Base-by-base conservation (phyloP, 2,797 vertebrate species). In the Phataginus tricuspis region DNA sequence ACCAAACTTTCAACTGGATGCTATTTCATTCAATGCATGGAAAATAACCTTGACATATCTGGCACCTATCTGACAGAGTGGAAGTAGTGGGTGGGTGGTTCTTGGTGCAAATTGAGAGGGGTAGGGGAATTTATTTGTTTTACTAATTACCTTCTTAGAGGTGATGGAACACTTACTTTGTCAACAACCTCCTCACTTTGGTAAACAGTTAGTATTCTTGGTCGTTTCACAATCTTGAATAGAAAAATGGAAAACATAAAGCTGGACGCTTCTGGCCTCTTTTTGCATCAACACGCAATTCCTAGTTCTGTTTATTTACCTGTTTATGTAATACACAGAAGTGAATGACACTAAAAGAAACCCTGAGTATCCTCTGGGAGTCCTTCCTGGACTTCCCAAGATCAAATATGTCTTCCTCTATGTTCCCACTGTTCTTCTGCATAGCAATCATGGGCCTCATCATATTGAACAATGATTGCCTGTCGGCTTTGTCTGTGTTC, bases 161-260 rank as follows among this genome's bases (percentile, higher is more conserved):
- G 74, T 31, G 31, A 71, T 15, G 53, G 57, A 51, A 61, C 61
- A 51, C 49, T 74, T 16, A 88, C 2, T 80, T 66, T 68, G 49
- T 66, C 64, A 34, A 64, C 80, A 66, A 59, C 37, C 11, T 49
- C 34, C 23, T 82, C 61, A 72, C 66, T 83, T 75, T 93, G 68
- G 29, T 63, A 83, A 96, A 88, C 55, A 86, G 11, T 88, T 78
- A 39, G 12, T 71, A 85, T 91, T 78, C 69, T 74, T 88, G 57
- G 69, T 90, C 82, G 63, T 57, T 93, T 64, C 83, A 45, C 39
- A 79, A 12, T 51, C 23, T n/a, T 94, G 39, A 87, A 71, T 42
- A 71, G 53, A 23, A 94, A 95, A 61, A 53, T 71, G 10, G 45
- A 77, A 83, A 91, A 63, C 2, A 14, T 55, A 31, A 77, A 86